phyloP scores from a whole-genome alignment of 2,113 vertebrate genomes.

The Nyctereutes procyonoides region DNA sequence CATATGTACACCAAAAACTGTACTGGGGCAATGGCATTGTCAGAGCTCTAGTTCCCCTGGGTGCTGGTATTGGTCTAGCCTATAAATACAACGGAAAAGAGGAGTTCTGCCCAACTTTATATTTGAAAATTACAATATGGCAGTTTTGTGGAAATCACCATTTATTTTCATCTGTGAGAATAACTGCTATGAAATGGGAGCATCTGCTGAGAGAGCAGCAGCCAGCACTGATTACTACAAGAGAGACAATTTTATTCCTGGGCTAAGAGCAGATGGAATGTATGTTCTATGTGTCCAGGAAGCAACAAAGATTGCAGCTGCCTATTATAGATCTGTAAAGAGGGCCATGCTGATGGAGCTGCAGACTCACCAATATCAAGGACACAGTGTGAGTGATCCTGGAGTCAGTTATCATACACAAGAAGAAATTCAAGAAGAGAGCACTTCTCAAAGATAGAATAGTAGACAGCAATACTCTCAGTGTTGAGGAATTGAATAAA shows the following conservation, averaged over 20 bases:
- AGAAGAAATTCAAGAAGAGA: conserved; percentile 95
- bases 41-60: conserved; percentile 93
- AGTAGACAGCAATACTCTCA: conserved; percentile 92
- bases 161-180: conserved; percentile 94
- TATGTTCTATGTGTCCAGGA: conserved; percentile 92
- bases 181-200: conserved; percentile 93
- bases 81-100: conserved; percentile 90
- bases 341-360: conserved; percentile 91
- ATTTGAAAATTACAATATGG: conserved; percentile 93
- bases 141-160: conserved; percentile 93
- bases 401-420: conserved; percentile 93
- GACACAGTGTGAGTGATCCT: conserved; percentile 94
- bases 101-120: conserved; percentile 89
- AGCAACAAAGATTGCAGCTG: conserved; percentile 89
- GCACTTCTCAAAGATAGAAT: conserved; percentile 94
- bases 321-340: conserved; percentile 90
- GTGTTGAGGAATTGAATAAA: conserved; percentile 93
- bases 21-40: conserved; percentile 94
- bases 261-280: conserved; percentile 92
- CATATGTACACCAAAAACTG: conserved; percentile 94
- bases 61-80: conserved; percentile 91
- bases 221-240: conserved; percentile 93
- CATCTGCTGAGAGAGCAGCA: conserved; percentile 89
- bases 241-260: conserved; percentile 91
- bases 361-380: conserved; percentile 93